Evolutionary conservation across 2,888 invertebrate genomes (phyloP).

Genomic region (Dastarcus helophoroides): DNA sequence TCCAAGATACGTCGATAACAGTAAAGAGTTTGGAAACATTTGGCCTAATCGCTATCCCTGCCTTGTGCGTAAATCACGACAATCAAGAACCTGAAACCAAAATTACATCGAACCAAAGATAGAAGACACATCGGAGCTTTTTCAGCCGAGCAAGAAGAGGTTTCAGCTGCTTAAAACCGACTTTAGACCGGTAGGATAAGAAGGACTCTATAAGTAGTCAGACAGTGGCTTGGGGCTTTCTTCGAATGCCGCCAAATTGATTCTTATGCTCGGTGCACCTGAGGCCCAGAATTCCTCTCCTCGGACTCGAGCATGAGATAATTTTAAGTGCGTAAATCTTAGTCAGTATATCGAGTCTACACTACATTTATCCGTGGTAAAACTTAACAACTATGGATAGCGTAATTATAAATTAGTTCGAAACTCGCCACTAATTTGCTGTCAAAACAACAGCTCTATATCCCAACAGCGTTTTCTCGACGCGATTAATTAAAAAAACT

Average conservation of each 20-base stretch:
- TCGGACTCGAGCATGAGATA: constrained; percentile 16
- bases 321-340: constrained; percentile 33
- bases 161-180: constrained; percentile 23
- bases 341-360: constrained; percentile 31
- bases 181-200: constrained; percentile 32
- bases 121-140: constrained; percentile 10
- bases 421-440: constrained; percentile 35
- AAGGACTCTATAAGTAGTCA: constrained; percentile 28
- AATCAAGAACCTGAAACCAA: constrained; percentile 12
- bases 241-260: constrained; percentile 1
- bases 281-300: constrained; percentile 4
- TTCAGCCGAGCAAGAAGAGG: too few species aligned
- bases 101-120: constrained; percentile 17
- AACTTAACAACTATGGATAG: constrained; percentile 31
- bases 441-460: constrained; percentile 32
- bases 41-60: constrained; percentile 33
- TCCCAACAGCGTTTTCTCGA: constrained; percentile 20
- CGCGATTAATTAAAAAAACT: constrained; percentile 25
- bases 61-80: constrained; percentile 32
- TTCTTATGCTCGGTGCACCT: constrained; percentile 1
- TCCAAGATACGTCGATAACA: constrained; percentile 28
- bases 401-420: constrained; percentile 36
- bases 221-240: constrained; percentile 23
- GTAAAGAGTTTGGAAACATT: constrained; percentile 30
- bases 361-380: constrained; percentile 33